These are phyloP conservation scores for Chrysolina haemoptera DNA, from an alignment of 2,888 invertebrate species.

Conservation along the genomic window DNA sequence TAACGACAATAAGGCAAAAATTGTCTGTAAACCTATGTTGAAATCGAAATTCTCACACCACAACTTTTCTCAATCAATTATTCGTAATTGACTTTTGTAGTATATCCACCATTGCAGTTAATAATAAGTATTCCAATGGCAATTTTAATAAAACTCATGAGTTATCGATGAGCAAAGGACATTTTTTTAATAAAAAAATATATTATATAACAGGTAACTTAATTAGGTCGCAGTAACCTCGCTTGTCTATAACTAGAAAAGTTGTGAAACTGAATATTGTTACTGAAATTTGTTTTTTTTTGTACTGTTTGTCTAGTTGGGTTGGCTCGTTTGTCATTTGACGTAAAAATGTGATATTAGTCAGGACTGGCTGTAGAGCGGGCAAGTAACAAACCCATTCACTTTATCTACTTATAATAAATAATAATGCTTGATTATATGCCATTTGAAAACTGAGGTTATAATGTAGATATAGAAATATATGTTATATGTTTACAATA, in stretches of 20 bases:
- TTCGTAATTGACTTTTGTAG: not conserved
- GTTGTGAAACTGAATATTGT: not conserved
- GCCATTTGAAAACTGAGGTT: not conserved
- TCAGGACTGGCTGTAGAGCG: not conserved
- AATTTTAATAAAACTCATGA: not conserved
- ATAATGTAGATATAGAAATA: not conserved
- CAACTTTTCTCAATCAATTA: not conserved
- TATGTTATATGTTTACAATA: constrained; percentile 3
- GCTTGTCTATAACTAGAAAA: not conserved
- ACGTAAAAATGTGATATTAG: constrained; percentile 6
- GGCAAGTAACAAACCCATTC: not conserved
- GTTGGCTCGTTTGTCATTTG: not conserved
- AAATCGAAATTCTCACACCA: not conserved
- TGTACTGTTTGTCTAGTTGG: constrained; percentile 1
- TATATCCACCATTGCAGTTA: no score
- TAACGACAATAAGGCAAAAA: not conserved
- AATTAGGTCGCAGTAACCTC: not conserved
- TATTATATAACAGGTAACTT: not conserved
- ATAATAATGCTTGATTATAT: constrained; percentile 9
- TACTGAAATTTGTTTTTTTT: not conserved
- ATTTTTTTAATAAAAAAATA: constrained; percentile 1
- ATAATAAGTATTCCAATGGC: not conserved
- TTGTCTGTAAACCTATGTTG: not conserved
- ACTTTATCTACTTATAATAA: not conserved
- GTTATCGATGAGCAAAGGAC: not conserved